A percentile compares a stretch with the other conserved stretches of the same genome.
Conservation (phyloP, 2,113 vertebrate genomes). For the Macrotus californicus region DNA sequence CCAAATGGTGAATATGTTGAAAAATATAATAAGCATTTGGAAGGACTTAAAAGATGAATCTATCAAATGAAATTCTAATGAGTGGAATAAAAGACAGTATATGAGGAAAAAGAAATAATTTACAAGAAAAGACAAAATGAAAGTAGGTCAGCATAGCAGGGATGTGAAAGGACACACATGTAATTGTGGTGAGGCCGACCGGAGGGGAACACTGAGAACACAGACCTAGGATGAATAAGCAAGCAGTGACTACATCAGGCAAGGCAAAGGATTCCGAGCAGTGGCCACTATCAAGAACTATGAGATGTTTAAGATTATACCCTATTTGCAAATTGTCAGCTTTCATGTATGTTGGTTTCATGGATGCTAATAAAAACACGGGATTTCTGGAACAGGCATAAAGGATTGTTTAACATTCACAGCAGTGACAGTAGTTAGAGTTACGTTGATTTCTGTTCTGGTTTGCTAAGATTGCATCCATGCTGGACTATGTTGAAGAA, state of each 20-base stretch:
- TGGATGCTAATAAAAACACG: background rate
- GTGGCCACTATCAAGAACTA: background rate
- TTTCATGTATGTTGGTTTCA: background rate
- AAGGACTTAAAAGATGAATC: background rate
- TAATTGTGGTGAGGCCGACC: background rate
- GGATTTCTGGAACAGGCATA: background rate
- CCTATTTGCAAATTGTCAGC: background rate
- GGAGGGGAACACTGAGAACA: background rate
- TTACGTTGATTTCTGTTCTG: background rate
- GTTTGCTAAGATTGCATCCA: background rate
- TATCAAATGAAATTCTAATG: background rate
- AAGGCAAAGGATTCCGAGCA: background rate
- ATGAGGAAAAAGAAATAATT: background rate
- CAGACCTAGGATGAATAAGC: background rate
- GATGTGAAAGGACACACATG: background rate
- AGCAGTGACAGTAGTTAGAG: background rate
- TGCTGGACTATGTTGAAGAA: background rate
- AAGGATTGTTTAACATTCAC: background rate
- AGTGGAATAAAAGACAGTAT: background rate
- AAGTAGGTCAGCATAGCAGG: background rate
- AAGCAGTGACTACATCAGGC: accelerated
- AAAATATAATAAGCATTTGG: background rate
- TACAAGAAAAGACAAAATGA: background rate
- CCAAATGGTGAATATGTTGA: background rate
- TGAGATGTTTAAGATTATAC: background rate